Evolutionary conservation across 2,113 vertebrate genomes (phyloP), one percentile per base, ranked within the genome.

Genomic region (Tinamus guttatus): DNA sequence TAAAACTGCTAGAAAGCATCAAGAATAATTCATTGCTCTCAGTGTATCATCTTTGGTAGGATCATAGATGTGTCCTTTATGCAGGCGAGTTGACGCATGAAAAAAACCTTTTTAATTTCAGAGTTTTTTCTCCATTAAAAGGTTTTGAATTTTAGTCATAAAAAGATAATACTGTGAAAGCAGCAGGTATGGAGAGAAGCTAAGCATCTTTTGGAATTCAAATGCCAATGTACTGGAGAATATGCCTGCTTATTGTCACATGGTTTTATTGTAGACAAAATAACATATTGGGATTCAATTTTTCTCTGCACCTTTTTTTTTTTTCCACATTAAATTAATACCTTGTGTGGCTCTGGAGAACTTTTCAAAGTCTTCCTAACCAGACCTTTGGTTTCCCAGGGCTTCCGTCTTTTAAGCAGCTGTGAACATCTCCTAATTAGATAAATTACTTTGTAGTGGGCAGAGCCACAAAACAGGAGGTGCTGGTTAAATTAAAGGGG

Each of bases 401-500:
- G 97, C 79, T 85, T 94, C 95, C 92, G 94, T 94, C 95, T 96
- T 97, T 96, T 86, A 96, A 97, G 94, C 96, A 93, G 93, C 96
- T 94, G 95, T 93, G 96, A 98, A 95, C 95, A 96, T 91, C 96
- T 97, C 96, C 97, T 98, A 97, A 97, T 98, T 98, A 98, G 97
- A 97, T 97, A 97, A 98, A 98, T 98, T 96, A 97, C 96, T 97
- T 97, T 98, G 97, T 96, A 90, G 97, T 95, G 95, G 94, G 95
- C 95, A 90, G 91, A 95, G 92, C 96, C 91, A 92, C 96, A 97
- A 97, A 97, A 97, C 97, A 97, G 98, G 98, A 96, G 98, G 96
- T 95, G 87, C 97, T 96, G 94, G 90, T 97, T 97, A 97, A 97
- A 97, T 97, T 97, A 95, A 95, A 96, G 90, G 91, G 90, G 94